A percentile compares a stretch with the other conserved stretches of the same genome.
phyloP scores from a whole-genome alignment of 2,113 vertebrate genomes.

The Recurvirostra avosetta region DNA sequence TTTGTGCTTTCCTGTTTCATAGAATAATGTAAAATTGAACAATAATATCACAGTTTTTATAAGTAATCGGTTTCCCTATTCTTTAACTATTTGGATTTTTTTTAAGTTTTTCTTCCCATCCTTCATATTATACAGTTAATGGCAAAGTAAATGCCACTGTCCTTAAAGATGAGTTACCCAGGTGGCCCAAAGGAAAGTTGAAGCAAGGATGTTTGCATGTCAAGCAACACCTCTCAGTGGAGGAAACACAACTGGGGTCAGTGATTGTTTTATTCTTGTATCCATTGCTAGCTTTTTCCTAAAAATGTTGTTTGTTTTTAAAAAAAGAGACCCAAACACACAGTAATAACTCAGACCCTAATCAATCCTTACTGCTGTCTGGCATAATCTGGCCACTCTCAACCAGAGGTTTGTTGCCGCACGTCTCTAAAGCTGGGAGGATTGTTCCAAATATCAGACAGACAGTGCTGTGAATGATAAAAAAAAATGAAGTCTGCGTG shows the following conservation, averaged over 20 bases:
- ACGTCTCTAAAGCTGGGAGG: not conserved
- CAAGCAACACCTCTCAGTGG: not conserved
- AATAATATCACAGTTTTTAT: conserved; percentile 74
- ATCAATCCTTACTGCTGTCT: not conserved
- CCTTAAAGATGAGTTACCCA: not conserved
- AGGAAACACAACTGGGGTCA: not conserved
- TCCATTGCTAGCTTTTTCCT: not conserved
- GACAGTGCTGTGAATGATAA: not conserved
- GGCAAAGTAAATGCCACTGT: conserved; percentile 30
- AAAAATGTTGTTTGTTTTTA: not conserved
- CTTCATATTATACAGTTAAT: not conserved
- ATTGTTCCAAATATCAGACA: not conserved
- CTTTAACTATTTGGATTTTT: conserved; percentile 19
- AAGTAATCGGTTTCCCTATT: conserved; percentile 12
- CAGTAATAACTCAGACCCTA: not conserved
- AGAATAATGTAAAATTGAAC: conserved; percentile 69
- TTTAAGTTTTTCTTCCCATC: not conserved
- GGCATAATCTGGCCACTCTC: not conserved
- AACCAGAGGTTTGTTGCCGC: not conserved
- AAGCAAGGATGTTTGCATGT: conserved; percentile 42
- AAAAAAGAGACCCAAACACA: not conserved
- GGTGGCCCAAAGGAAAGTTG: not conserved
- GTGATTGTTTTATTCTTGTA: not conserved
- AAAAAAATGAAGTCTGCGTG: not conserved
- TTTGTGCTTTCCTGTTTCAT: conserved; percentile 87